phyloP scores from a whole-genome alignment of 2,888 invertebrate species.

The Laothoe populi region DNA sequence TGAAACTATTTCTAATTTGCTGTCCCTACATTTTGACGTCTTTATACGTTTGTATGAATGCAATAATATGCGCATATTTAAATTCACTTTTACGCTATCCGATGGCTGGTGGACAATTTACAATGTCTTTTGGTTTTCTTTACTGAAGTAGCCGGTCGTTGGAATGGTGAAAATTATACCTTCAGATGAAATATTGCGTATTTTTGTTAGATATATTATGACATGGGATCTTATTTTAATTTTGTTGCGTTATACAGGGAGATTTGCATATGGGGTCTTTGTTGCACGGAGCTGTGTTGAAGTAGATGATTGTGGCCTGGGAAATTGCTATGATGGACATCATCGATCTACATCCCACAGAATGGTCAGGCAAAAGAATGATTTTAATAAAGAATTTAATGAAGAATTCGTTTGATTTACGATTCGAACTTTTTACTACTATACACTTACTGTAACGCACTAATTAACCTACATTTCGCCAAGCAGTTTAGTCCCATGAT shows the following conservation, averaged over 20 bases:
- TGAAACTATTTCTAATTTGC: slow-evolving; percentile 34
- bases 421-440: no score
- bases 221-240: slow-evolving; percentile 43
- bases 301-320: no score
- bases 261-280: neutral
- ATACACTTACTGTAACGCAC: no score
- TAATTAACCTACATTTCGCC: no score
- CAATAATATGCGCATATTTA: slow-evolving; percentile 82
- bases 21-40: slow-evolving; percentile 72
- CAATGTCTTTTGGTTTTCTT: slow-evolving; percentile 68
- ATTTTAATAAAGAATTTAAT: no score
- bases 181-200: slow-evolving; percentile 56
- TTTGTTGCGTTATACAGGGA: slow-evolving; percentile 25
- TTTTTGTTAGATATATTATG: slow-evolving; percentile 61
- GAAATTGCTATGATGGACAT: no score
- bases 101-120: slow-evolving; percentile 69
- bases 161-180: slow-evolving; percentile 60
- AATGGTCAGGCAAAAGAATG: no score
- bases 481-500: no score
- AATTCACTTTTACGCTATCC: slow-evolving; percentile 71
- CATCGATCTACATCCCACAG: no score
- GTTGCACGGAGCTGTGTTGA: neutral
- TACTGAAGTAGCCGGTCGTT: slow-evolving; percentile 73
- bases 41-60: slow-evolving; percentile 74
- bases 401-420: no score